A percentile compares a stretch with the other conserved stretches of the same genome.
Conservation (phyloP, 2,888 invertebrate genomes). For the Teleogryllus oceanicus region DNA sequence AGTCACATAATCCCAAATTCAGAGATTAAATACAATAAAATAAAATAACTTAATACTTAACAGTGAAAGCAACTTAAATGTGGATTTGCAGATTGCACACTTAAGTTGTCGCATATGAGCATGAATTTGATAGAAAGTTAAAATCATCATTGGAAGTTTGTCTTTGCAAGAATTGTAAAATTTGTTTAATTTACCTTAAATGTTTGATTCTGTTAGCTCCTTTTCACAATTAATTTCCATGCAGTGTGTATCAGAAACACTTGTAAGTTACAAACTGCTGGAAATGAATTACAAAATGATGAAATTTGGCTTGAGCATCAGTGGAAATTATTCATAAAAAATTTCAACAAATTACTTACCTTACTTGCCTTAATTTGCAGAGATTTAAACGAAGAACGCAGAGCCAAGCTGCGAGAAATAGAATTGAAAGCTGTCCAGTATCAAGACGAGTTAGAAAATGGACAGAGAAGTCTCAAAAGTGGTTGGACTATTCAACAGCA, state of each 20-base stretch:
- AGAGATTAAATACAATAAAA: too few species aligned
- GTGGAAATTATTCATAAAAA: not conserved
- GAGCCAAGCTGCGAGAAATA: slow-evolving; percentile 79
- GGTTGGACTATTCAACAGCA: slow-evolving; percentile 77
- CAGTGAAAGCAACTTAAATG: too few species aligned
- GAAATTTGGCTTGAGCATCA: not conserved
- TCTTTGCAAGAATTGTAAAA: too few species aligned
- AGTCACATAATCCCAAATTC: too few species aligned
- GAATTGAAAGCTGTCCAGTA: slow-evolving; percentile 94
- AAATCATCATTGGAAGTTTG: too few species aligned
- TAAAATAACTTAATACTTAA: too few species aligned
- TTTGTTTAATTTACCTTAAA: too few species aligned
- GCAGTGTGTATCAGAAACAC: too few species aligned
- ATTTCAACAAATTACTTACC: not conserved
- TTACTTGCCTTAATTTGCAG: slow-evolving; percentile 42
- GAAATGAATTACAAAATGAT: not conserved
- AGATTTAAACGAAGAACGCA: slow-evolving; percentile 64
- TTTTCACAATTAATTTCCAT: not conserved
- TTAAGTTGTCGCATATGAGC: too few species aligned
- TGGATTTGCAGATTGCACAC: too few species aligned
- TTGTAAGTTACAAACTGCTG: not conserved
- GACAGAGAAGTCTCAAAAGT: slow-evolving; percentile 66
- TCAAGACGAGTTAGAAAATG: slow-evolving; percentile 92
- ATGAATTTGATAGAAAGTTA: too few species aligned
- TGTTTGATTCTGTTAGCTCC: too few species aligned